phyloP scores from a whole-genome alignment of 2,797 vertebrate genomes.

The Lithobates pipiens region DNA sequence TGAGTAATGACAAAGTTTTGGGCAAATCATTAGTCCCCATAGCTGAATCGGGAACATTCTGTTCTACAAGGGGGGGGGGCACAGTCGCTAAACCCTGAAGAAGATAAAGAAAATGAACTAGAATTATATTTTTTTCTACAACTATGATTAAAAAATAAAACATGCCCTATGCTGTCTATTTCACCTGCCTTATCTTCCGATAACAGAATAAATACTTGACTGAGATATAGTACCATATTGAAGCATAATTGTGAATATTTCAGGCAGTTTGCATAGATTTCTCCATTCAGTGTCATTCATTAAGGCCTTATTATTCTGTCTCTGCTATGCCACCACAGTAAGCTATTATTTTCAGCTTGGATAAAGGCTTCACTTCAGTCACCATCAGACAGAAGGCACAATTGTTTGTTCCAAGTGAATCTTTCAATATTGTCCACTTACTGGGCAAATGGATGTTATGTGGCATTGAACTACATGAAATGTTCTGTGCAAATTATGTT shows the following conservation, averaged over 20 bases:
- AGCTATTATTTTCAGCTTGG: constrained; percentile 39
- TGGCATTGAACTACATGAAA: constrained; percentile 15
- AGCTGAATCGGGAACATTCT: background rate
- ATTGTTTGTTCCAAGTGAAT: constrained; percentile 24
- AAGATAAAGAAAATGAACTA: background rate
- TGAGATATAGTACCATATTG: background rate
- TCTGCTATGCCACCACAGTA: background rate
- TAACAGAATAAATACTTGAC: background rate
- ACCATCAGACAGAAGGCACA: constrained; percentile 15
- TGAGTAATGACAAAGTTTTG: too few relatives aligned
- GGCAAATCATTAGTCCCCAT: background rate
- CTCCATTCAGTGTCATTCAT: constrained; percentile 13
- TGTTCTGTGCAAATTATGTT: constrained; percentile 41
- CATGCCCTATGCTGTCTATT: background rate
- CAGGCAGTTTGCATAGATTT: constrained; percentile 2
- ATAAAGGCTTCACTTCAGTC: constrained; percentile 32
- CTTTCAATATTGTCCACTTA: constrained; percentile 43
- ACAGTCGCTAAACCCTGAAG: background rate
- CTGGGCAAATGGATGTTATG: constrained; percentile 34
- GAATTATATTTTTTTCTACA: background rate
- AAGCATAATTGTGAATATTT: constrained; percentile 17
- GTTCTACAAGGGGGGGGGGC: background rate
- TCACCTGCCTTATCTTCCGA: background rate
- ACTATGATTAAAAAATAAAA: background rate
- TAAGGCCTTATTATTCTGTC: constrained; percentile 34